Percentiles rank a stretch among this genome's conserved stretches.
Evolutionary conservation across 2,797 vertebrate genomes (phyloP).

Genomic region (Otus scops): DNA sequence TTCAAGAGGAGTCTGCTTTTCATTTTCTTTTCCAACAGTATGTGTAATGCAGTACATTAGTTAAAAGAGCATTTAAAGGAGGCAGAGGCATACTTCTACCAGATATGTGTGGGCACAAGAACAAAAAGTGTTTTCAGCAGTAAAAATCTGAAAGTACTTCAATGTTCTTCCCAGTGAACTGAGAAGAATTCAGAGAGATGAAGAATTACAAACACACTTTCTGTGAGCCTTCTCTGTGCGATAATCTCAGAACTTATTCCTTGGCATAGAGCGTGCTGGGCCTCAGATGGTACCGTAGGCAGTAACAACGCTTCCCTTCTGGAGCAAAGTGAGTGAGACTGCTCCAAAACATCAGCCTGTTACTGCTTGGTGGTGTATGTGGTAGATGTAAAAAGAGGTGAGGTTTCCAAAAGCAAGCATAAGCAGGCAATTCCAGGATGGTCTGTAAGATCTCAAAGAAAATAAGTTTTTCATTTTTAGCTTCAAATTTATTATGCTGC

Average conservation of each 20-base stretch:
- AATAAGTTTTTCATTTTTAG: background rate
- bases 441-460: background rate
- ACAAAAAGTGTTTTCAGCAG: conserved; percentile 35
- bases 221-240: background rate
- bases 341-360: background rate
- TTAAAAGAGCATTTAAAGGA: conserved; percentile 19
- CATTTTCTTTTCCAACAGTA: conserved; percentile 2
- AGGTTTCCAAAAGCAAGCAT: background rate
- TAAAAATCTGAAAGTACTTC: background rate
- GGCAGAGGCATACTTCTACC: background rate
- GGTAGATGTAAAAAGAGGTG: background rate
- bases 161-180: background rate
- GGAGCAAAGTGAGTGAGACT: background rate
- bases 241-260: background rate
- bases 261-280: background rate
- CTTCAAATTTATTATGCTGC: background rate
- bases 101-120: conserved; percentile 2
- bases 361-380: background rate
- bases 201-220: background rate
- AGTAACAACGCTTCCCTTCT: background rate
- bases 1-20: conserved; percentile 6
- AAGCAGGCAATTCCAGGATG: background rate
- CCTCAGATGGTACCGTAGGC: background rate
- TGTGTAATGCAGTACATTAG: background rate
- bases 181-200: conserved; percentile 13